phyloP scores from a whole-genome alignment of 2,888 invertebrate species.

The Dryobota labecula region DNA sequence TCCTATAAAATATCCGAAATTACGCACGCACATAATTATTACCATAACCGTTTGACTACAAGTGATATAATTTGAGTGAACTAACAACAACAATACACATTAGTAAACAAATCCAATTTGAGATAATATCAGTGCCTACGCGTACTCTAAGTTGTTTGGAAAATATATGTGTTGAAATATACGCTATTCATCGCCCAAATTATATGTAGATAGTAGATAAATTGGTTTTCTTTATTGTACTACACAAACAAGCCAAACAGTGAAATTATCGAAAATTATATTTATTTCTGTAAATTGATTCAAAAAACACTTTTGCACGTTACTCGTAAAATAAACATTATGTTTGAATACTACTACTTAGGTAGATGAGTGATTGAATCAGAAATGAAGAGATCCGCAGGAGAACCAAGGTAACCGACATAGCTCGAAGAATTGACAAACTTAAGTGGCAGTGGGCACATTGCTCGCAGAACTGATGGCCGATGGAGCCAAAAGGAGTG shows the following conservation, averaged over 20 bases:
- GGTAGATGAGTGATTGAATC: no score
- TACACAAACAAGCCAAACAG: not conserved
- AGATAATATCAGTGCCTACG: slow-evolving; percentile 5
- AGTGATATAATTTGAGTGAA: slow-evolving; percentile 5
- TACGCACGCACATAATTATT: not conserved
- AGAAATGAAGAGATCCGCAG: no score
- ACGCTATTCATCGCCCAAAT: not conserved
- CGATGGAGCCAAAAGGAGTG: no score
- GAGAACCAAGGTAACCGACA: no score
- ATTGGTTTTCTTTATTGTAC: not conserved
- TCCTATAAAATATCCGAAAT: not conserved
- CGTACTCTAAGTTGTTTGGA: not conserved
- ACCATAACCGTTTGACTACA: not conserved
- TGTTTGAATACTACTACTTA: no score
- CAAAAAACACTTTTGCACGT: no score
- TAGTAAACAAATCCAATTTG: slow-evolving; percentile 35
- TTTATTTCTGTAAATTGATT: no score
- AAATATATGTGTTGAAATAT: not conserved
- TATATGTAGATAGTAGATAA: not conserved
- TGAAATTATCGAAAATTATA: not conserved
- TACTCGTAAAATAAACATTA: no score
- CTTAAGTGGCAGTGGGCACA: no score
- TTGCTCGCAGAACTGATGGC: no score
- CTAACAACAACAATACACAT: slow-evolving; percentile 35
- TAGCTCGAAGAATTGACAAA: no score